phyloP scores from a whole-genome alignment of 2,888 invertebrate genomes.

The Camptogramma bilineatum region DNA sequence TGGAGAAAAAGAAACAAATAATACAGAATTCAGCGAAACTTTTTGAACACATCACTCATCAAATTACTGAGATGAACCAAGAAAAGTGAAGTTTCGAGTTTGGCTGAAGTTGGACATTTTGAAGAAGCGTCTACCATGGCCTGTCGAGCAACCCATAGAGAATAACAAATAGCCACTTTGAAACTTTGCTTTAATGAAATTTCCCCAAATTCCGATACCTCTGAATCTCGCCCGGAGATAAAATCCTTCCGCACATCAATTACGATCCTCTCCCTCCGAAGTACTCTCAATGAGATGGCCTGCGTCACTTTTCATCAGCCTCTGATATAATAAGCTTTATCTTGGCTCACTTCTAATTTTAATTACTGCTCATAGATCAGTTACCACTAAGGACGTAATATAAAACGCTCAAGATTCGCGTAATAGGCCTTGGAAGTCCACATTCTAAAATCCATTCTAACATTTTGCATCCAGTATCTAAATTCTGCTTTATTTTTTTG shows the following conservation, averaged over 20 bases:
- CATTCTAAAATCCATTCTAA: too few relatives aligned
- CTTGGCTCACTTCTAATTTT: neutral
- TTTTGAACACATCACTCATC: conserved; percentile 13
- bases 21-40: neutral
- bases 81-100: conserved; percentile 14
- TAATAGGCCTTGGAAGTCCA: too few relatives aligned
- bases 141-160: conserved; percentile 31
- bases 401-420: too few relatives aligned
- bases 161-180: conserved; percentile 37
- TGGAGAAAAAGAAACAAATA: neutral
- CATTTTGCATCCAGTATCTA: too few relatives aligned
- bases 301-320: conserved; percentile 7
- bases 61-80: conserved; percentile 12
- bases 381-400: neutral
- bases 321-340: conserved; percentile 2
- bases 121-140: conserved; percentile 20
- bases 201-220: conserved; percentile 38
- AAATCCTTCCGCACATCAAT: conserved; percentile 50
- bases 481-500: too few relatives aligned
- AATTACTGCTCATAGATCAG: neutral
- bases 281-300: conserved; percentile 10
- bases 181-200: conserved; percentile 37
- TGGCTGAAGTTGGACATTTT: conserved; percentile 21
- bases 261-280: conserved; percentile 37
- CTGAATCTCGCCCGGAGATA: conserved; percentile 37